phyloP scores from a whole-genome alignment of 2,888 invertebrate species.

The Entomobrya proxima region DNA sequence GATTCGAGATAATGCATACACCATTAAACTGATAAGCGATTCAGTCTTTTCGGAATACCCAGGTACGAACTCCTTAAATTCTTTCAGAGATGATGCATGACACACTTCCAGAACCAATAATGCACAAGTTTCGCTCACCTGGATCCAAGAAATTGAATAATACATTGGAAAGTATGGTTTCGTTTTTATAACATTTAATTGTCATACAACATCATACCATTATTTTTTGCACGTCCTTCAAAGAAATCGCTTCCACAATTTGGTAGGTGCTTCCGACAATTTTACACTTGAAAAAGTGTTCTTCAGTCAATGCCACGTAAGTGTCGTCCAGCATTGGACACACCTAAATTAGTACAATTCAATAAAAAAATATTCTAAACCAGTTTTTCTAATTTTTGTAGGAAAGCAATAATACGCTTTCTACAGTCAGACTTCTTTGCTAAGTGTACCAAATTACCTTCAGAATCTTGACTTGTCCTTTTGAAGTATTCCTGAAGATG shows the following conservation, averaged over 20 bases:
- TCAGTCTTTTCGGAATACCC: slow-evolving; percentile 70
- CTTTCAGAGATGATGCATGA: slow-evolving; percentile 38
- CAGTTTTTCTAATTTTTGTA: no score
- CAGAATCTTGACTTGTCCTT: slow-evolving; percentile 23
- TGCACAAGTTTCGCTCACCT: slow-evolving; percentile 43
- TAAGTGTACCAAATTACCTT: slow-evolving; percentile 4
- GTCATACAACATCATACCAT: slow-evolving; percentile 12
- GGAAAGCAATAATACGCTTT: no score
- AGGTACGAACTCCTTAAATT: slow-evolving; percentile 64
- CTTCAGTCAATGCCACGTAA: slow-evolving; percentile 24
- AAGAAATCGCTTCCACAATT: slow-evolving; percentile 34
- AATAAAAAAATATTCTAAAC: background rate
- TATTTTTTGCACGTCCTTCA: slow-evolving; percentile 40
- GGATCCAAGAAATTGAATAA: background rate
- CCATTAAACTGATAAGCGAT: slow-evolving; percentile 65
- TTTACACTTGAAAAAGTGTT: slow-evolving; percentile 38
- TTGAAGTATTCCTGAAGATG: slow-evolving; percentile 31
- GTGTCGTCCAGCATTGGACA: slow-evolving; percentile 14
- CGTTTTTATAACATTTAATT: background rate
- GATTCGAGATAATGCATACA: slow-evolving; percentile 60
- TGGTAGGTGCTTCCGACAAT: background rate
- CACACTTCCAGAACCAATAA: slow-evolving; percentile 37
- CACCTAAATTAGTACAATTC: slow-evolving; percentile 5
- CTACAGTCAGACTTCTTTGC: no score
- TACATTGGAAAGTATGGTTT: background rate